Evolutionary conservation across 2,888 invertebrate genomes (phyloP).

Genomic region (Frankliniella fusca): DNA sequence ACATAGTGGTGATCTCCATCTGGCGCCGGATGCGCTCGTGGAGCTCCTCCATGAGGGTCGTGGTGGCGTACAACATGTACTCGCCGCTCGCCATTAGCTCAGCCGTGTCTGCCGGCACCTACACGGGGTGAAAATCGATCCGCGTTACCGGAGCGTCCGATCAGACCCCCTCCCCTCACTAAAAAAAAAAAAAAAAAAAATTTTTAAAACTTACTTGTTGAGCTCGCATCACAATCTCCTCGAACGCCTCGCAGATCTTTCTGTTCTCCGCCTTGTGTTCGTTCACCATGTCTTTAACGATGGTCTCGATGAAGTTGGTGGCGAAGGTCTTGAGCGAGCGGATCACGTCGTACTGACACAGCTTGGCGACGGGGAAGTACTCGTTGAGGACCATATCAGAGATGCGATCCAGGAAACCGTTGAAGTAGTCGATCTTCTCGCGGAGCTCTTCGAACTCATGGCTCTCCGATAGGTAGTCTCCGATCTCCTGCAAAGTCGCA

Average conservation of each 20-base stretch:
- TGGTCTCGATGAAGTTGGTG: slow-evolving; percentile 55
- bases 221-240: slow-evolving; percentile 32
- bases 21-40: slow-evolving; percentile 66
- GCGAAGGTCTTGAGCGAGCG: slow-evolving; percentile 58
- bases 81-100: slow-evolving; percentile 76
- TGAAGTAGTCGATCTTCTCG: slow-evolving; percentile 59
- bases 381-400: slow-evolving; percentile 61
- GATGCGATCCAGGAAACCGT: slow-evolving; percentile 57
- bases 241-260: slow-evolving; percentile 54
- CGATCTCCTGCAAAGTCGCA: slow-evolving; percentile 3
- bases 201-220: not conserved
- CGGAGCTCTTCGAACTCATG: slow-evolving; percentile 49
- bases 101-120: slow-evolving; percentile 64
- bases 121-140: slow-evolving; percentile 65
- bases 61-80: slow-evolving; percentile 75
- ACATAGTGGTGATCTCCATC: slow-evolving; percentile 60
- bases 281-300: slow-evolving; percentile 60
- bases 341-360: slow-evolving; percentile 61
- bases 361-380: slow-evolving; percentile 60
- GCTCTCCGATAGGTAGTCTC: slow-evolving; percentile 46
- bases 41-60: slow-evolving; percentile 63
- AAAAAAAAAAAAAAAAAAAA: too few species aligned
- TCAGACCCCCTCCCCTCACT: not conserved
- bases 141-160: slow-evolving; percentile 32
- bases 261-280: slow-evolving; percentile 63